Evolutionary conservation across 2,113 vertebrate genomes (phyloP).

Genomic region (Pogonocichla stellata): DNA sequence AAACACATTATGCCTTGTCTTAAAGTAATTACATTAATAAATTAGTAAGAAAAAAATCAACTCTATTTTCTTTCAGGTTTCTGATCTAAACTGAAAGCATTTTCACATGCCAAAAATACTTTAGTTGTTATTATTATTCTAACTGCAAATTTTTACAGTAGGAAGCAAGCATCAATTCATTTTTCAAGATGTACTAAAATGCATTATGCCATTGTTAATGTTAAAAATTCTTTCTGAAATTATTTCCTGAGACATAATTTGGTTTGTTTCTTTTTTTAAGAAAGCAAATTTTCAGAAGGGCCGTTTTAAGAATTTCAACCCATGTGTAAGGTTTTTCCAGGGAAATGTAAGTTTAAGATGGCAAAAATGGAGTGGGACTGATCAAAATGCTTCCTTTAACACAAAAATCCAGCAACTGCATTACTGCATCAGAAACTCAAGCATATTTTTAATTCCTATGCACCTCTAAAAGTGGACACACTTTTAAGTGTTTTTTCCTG

Average conservation of each 20-base stretch:
- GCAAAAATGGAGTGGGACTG: not conserved
- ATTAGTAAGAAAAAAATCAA: not conserved
- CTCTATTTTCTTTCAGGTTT: not conserved
- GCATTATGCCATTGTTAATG: not conserved
- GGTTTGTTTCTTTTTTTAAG: not conserved
- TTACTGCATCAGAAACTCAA: not conserved
- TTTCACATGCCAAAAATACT: not conserved
- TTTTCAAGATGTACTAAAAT: not conserved
- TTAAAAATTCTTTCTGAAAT: not conserved
- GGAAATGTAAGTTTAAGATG: not conserved
- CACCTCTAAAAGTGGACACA: not conserved
- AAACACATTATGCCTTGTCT: not conserved
- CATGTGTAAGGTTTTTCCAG: not conserved
- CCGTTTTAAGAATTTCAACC: not conserved
- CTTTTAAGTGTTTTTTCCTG: not conserved
- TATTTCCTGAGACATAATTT: not conserved
- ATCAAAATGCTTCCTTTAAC: not conserved
- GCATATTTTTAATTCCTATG: not conserved
- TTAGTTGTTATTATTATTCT: not conserved
- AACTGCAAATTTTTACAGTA: not conserved
- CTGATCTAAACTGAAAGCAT: not conserved
- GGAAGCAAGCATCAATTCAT: not conserved
- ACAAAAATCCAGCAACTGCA: not conserved
- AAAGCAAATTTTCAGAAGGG: not conserved
- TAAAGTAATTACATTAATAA: not conserved